phyloP scores from a whole-genome alignment of 2,797 vertebrate genomes.

The Florisuga fusca region DNA sequence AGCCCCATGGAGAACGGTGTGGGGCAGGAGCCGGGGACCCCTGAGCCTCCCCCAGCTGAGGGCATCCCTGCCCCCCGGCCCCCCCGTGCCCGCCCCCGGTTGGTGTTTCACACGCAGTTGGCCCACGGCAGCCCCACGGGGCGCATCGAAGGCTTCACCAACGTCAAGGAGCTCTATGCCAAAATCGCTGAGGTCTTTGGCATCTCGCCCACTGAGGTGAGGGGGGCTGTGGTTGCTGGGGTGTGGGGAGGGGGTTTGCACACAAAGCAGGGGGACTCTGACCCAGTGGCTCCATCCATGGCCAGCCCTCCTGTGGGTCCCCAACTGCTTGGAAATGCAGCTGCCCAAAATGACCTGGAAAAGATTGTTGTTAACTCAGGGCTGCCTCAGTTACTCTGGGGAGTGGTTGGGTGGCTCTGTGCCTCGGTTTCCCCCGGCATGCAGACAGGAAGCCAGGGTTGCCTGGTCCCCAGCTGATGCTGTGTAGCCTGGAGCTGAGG shows the following conservation, averaged over 20 bases:
- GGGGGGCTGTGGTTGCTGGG: neutral
- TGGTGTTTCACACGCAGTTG: slow-evolving; percentile 97
- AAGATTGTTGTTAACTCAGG: neutral
- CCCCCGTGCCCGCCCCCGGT: slow-evolving; percentile 83
- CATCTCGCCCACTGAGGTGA: slow-evolving; percentile 95
- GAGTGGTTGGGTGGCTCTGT: neutral
- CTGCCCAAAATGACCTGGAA: neutral
- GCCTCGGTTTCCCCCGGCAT: neutral
- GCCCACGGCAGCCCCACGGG: slow-evolving; percentile 95
- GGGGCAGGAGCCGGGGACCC: slow-evolving; percentile 70
- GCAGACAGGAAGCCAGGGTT: accelerated
- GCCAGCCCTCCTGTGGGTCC: accelerated
- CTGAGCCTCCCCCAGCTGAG: neutral
- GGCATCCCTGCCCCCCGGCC: slow-evolving; percentile 62
- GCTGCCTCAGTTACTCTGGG: neutral
- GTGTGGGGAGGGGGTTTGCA: accelerated
- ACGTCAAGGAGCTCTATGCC: slow-evolving; percentile 94
- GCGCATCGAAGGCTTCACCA: slow-evolving; percentile 95
- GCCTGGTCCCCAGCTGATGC: neutral
- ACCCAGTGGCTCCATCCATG: accelerated
- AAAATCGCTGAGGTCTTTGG: slow-evolving; percentile 96
- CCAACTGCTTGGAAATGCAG: neutral
- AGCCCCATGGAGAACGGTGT: slow-evolving; percentile 88
- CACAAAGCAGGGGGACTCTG: neutral
- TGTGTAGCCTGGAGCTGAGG: accelerated